Evolutionary conservation across 2,797 vertebrate genomes (phyloP).

Genomic region (Typhlichthys subterraneus): DNA sequence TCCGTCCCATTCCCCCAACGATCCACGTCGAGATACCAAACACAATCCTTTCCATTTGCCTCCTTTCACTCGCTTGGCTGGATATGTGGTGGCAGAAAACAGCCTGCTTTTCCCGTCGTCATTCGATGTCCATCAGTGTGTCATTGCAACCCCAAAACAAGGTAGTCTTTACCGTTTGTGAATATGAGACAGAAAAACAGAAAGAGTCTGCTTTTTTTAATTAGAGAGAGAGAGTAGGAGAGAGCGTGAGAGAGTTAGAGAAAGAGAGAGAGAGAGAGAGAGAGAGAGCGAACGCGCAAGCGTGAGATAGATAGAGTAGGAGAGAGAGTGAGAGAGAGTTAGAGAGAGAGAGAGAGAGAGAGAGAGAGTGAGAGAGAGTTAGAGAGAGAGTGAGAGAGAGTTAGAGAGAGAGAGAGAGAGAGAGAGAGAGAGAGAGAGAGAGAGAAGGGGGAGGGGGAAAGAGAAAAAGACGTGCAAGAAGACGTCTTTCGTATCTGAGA

Average conservation of each 20-base stretch:
- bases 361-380: no score
- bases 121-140: conserved; percentile 65
- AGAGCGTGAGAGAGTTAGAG: no score
- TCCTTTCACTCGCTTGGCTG: conserved; percentile 28
- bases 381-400: no score
- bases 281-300: no score
- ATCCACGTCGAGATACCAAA: conserved; percentile 58
- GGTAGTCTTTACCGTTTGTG: conserved; percentile 39
- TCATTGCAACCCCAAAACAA: conserved; percentile 33
- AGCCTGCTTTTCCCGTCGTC: conserved; percentile 51
- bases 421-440: no score
- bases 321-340: neutral
- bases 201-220: conserved; percentile 40
- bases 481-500: conserved; percentile 43
- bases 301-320: no score
- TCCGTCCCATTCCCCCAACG: conserved; percentile 52
- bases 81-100: conserved; percentile 35
- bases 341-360: no score
- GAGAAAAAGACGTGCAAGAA: conserved; percentile 22
- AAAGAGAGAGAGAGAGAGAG: conserved; percentile 12
- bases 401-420: no score
- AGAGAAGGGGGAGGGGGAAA: neutral
- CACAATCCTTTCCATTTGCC: conserved; percentile 59
- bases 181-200: conserved; percentile 30
- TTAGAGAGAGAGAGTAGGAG: conserved; percentile 3